Evolutionary conservation across 2,888 invertebrate genomes (phyloP), one percentile per base, ranked within the genome.

Genomic region (Amblyteles armatorius): DNA sequence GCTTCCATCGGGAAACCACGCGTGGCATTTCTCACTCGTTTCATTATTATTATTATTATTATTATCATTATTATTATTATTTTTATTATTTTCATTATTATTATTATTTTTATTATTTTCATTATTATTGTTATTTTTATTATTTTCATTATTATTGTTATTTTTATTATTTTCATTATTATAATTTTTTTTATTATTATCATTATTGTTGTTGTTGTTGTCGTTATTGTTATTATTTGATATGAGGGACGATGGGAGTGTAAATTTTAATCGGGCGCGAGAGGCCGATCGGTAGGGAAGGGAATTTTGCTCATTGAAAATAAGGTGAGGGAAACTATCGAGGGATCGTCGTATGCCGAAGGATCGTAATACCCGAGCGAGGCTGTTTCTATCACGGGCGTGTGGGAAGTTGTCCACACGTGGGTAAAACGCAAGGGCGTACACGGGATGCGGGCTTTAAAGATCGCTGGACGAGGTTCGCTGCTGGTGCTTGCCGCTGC

Each of bases 361-460:
- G 71, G 79, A 63, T 84, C 69, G 78, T 74, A 77, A 44, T 52
- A 36, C 26, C 60, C 33, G 48, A 52, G 84, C 48, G 68, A 48
- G 22, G 55, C 19, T 50, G 73, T 65, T 65, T 48, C 74, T 57
- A 76, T 74, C 76, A 71, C 72, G 76, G 48, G 55, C 60, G 74
- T 77, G 85, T 85, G 85, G 85, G 85, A 68, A 73, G 82, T 77
- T 82, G 85, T 85, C 71, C 77, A 77, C 85, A 85, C 85, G 85
- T 85, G 85, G 85, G 85, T 82, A 85, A 85, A 82, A 80, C 60
- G 76, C 79, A 80, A 85, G 79, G 85, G 82, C 83, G 79, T 82
- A 36, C 52, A 60, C 44, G 76, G 67, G 79, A 79, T 80, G 79
- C 79, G 72, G 82, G 76, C 65, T 22, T 83, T 57, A 67, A 67